Evolutionary conservation across 1,140 invertebrate genomes (phyloP), one percentile per base, ranked within the genome.

Genomic region (Drosophila ohnishii): DNA sequence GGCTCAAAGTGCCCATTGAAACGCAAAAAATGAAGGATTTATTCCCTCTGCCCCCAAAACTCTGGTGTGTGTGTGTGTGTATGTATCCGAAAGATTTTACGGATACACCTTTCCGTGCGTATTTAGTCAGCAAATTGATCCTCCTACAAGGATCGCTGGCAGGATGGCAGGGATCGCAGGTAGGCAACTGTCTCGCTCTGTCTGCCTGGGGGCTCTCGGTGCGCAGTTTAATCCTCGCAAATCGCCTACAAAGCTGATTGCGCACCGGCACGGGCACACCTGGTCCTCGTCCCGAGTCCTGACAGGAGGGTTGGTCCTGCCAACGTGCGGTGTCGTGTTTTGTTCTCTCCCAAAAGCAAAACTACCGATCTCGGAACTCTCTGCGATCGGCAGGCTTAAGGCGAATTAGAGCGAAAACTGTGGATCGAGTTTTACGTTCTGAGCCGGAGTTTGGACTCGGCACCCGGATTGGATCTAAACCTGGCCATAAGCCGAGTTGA

Each of bases 221-320:
- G 84, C 84, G 76, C 84, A 84, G 80, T 88, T 88, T 88, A 88
- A 88, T 88, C 84, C 84, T 88, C 80, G 88, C 84, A 88, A 88
- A 88, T 88, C 84, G 84, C 84, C 84, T 88, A 88, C 84, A 88
- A 88, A 88, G 84, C 84, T 88, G 84, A 88, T 88, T 88, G 84
- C 84, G 85, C 84, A 88, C 82, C 82, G 74, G 75, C 82, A 86
- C 78, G 66, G 66, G 71, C 78, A 86, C 82, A 86, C 84, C 76
- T 79, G 76, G 76, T 62, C 61, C 61, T 76, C 25, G 35, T 44
- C 60, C 55, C 58, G 47, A 45, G 57, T 14, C 55, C 42, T 62
- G 51, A 70, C 64, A 39, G 42, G 67, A 79, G 83, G 83, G 84
- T 85, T 45, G 63, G 58, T 58, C 79, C 66, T 64, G 53, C 66